Base-by-base conservation (phyloP, 2,888 invertebrate genomes). In the Dusona sp. region DNA sequence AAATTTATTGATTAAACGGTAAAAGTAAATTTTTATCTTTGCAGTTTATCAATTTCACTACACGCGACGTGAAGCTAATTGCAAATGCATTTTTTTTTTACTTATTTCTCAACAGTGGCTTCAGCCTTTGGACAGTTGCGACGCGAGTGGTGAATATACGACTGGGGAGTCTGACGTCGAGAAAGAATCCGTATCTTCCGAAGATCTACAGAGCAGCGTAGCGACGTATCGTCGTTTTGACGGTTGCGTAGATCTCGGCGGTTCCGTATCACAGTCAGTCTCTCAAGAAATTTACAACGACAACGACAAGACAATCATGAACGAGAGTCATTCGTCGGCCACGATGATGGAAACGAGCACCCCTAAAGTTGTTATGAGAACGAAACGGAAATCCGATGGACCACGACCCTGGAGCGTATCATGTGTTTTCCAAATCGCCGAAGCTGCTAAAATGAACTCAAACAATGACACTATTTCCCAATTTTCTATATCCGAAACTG, bases 401-500 rank as follows among this genome's bases (percentile, higher is more conserved):
- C 91, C 92, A 13, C 96, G 98, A 68, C 98, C 98, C 0, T 98
- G 98, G 97, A 98, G 98, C 85, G 98, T 98, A 8, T 98, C 98
- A 9, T 98, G 98, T 90, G 95, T 98, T 54, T 97, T 97, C 19
- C 97, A 97, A 92, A 94, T 97, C 86, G 92, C 92, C 65, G 92
- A 93, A 80, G 89, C 89, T n/a, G 88, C 87, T 64, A 88, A 89
- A 79, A 88, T 91, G 38, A 90, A 91, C 82, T 90, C 92, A 51
- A 88, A 89, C 33, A 92, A 90, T 83, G 93, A 94, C 78, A 86
- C 92, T 11, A 93, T 94, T 79, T 92, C 93, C 29, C 94, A 96
- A 90, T 97, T 98, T 94, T 98, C 98, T 6, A 98, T 97, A 89
- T 98, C 98, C 3, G 98, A 98, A 94, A 98, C 98, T 1, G 98